Percentiles rank a stretch among this genome's conserved stretches.
These are phyloP conservation scores for Trichonephila clavata DNA, from an alignment of 1,140 invertebrate species.

Conservation along the genomic window DNA sequence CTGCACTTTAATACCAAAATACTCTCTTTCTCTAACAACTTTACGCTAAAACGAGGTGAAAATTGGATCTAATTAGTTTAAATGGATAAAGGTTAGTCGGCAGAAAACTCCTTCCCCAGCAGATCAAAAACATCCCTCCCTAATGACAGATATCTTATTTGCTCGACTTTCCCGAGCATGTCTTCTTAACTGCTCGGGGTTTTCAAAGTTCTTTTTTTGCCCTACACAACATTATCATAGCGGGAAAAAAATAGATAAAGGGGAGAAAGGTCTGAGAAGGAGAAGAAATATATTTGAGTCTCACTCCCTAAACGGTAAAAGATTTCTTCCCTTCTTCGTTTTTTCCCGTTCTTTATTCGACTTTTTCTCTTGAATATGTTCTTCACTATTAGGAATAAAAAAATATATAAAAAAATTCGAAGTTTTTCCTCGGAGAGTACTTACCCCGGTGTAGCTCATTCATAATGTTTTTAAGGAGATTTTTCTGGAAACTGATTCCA, in stretches of 20 bases:
- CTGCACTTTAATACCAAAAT: neutral
- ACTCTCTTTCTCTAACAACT: neutral
- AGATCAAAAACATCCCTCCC: slow-evolving; percentile 23
- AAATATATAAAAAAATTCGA: neutral
- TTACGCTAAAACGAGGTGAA: neutral
- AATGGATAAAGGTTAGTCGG: neutral
- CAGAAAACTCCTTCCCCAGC: neutral
- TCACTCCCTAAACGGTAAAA: slow-evolving; percentile 52
- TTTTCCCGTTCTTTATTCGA: neutral
- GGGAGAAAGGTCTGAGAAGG: slow-evolving; percentile 7
- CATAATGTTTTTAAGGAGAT: slow-evolving; percentile 48
- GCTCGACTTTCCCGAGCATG: slow-evolving; percentile 20
- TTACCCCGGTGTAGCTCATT: slow-evolving; percentile 32
- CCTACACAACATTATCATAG: slow-evolving; percentile 33
- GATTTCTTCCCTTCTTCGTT: slow-evolving; percentile 36
- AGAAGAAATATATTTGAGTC: slow-evolving; percentile 34
- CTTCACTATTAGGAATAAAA: slow-evolving; percentile 2
- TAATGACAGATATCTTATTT: slow-evolving; percentile 51
- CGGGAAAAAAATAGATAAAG: slow-evolving; percentile 5
- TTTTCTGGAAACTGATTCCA: slow-evolving; percentile 45
- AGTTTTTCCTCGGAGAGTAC: neutral
- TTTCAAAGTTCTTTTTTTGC: slow-evolving; percentile 38
- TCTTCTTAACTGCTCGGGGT: slow-evolving; percentile 28
- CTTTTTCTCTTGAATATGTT: slow-evolving; percentile 47
- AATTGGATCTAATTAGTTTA: slow-evolving; percentile 25